Conservation (phyloP, 2,797 vertebrate species). For the Anniella stebbinsi region DNA sequence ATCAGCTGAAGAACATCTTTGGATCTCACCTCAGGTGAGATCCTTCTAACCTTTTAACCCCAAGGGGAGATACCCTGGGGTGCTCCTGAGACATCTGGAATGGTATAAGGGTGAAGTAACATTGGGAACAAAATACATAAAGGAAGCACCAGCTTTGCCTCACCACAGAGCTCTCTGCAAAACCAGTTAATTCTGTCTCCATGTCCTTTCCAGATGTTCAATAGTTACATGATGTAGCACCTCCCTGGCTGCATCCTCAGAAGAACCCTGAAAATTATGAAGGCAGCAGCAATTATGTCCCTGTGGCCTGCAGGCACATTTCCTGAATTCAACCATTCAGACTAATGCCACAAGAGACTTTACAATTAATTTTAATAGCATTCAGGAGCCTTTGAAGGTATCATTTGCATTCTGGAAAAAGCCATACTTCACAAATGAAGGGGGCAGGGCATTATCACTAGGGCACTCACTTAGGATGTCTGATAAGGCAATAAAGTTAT, state of each 20-base stretch:
- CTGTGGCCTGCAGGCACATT: slow-evolving; percentile 32
- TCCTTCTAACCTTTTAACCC: not conserved
- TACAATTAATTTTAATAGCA: slow-evolving; percentile 67
- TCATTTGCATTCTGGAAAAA: slow-evolving; percentile 48
- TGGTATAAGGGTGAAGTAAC: not conserved
- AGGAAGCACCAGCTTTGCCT: not conserved
- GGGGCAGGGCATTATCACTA: not conserved
- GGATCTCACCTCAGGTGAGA: too few relatives aligned
- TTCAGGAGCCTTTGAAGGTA: slow-evolving; percentile 50
- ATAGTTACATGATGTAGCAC: not conserved
- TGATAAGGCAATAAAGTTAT: slow-evolving; percentile 53
- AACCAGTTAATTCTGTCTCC: too few relatives aligned
- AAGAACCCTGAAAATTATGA: slow-evolving; percentile 17
- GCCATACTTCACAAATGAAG: slow-evolving; percentile 53
- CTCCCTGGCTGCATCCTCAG: not conserved
- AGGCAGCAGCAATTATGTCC: slow-evolving; percentile 52
- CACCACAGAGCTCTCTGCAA: not conserved
- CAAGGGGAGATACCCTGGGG: not conserved
- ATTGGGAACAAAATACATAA: not conserved
- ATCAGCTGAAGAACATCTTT: too few relatives aligned
- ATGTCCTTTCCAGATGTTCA: not conserved
- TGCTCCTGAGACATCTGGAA: not conserved
- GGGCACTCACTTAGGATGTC: slow-evolving; percentile 39
- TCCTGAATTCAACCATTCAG: slow-evolving; percentile 58
- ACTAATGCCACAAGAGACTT: slow-evolving; percentile 58